These are phyloP conservation scores for Eugnorisma glareosa DNA, from an alignment of 2,888 invertebrate genomes.

Conservation along the genomic window DNA sequence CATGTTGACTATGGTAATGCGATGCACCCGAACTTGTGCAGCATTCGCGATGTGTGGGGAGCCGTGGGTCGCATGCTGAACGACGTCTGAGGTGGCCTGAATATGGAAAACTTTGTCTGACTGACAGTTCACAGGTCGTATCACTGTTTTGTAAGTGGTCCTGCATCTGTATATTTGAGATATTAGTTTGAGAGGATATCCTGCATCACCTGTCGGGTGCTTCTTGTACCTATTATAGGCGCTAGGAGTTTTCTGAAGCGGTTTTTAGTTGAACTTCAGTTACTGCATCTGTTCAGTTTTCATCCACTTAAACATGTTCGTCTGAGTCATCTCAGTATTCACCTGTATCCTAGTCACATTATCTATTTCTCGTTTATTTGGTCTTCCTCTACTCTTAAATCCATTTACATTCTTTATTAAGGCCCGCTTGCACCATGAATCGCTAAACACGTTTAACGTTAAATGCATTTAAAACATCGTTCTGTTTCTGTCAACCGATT, in stretches of 20 bases:
- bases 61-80: background rate
- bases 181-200: background rate
- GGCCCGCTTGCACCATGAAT: no score
- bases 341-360: background rate
- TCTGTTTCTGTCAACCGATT: no score
- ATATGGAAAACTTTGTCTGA: conserved; percentile 38
- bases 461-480: no score
- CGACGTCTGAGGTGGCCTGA: conserved; percentile 27
- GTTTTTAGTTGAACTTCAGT: background rate
- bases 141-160: conserved; percentile 9
- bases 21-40: conserved; percentile 34
- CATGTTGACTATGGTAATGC: conserved; percentile 53
- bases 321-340: background rate
- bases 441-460: no score
- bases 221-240: background rate
- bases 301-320: background rate
- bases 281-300: background rate
- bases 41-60: conserved; percentile 25
- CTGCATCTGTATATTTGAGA: background rate
- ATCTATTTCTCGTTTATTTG: background rate
- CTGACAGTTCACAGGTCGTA: conserved; percentile 4
- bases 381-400: no score
- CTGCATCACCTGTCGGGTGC: background rate
- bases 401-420: background rate
- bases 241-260: background rate